Conservation (phyloP, 2,888 invertebrate species). For the Raillietiella orientalis region DNA sequence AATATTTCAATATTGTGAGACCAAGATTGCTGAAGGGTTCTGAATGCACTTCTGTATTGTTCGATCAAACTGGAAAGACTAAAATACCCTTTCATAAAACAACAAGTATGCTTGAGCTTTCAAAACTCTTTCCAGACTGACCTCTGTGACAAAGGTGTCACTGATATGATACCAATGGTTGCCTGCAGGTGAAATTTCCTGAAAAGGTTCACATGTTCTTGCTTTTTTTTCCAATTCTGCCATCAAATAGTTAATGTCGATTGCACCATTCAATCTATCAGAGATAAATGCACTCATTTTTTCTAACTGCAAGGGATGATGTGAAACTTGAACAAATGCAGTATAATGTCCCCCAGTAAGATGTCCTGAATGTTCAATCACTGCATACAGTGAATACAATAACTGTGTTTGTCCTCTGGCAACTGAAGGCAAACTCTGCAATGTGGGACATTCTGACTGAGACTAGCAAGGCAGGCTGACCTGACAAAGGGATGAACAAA, state of each 20-base stretch:
- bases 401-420: constrained; percentile 24
- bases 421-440: constrained; percentile 10
- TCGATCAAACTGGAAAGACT: not conserved
- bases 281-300: constrained; percentile 5
- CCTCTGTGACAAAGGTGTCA: constrained; percentile 54
- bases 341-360: constrained; percentile 72
- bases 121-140: constrained; percentile 38
- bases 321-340: constrained; percentile 54
- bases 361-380: constrained; percentile 77
- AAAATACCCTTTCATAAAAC: constrained; percentile 77
- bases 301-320: not conserved
- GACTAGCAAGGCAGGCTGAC: constrained; percentile 6
- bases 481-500: constrained; percentile 25
- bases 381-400: constrained; percentile 65
- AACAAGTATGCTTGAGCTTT: constrained; percentile 70
- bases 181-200: no score
- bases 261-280: not conserved
- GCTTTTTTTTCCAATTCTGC: constrained; percentile 15
- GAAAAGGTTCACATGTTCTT: constrained; percentile 8
- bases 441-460: constrained; percentile 3
- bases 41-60: no score
- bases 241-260: constrained; percentile 3
- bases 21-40: no score
- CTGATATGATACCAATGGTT: constrained; percentile 89
- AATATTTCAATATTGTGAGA: no score